Percentiles rank a stretch among this genome's conserved stretches.
phyloP scores from a whole-genome alignment of 2,113 vertebrate genomes.

The Balaenoptera acutorostrata region DNA sequence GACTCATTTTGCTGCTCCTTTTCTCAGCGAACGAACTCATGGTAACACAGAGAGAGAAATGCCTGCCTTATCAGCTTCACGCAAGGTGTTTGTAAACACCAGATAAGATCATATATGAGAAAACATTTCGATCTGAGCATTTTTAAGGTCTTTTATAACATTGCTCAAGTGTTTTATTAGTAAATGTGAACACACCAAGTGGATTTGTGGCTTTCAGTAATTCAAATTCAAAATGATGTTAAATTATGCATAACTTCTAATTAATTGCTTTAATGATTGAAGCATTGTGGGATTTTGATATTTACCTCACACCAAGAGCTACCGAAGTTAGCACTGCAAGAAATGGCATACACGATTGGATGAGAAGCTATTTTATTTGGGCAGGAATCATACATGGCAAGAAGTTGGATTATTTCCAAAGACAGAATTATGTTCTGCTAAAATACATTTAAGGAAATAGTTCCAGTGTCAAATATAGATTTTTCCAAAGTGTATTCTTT shows the following conservation, averaged over 20 bases:
- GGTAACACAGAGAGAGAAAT: background rate
- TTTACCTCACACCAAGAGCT: background rate
- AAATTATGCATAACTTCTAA: background rate
- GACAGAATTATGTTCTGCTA: conserved; percentile 32
- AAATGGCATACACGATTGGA: background rate
- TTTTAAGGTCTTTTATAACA: background rate
- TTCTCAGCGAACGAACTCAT: background rate
- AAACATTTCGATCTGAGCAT: background rate
- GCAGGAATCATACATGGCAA: background rate
- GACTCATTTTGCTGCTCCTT: conserved; percentile 21
- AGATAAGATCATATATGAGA: background rate
- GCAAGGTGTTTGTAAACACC: background rate
- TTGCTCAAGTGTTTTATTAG: background rate
- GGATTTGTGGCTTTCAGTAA: background rate
- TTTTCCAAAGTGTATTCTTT: background rate
- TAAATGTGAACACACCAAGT: background rate
- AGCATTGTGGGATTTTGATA: background rate
- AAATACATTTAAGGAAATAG: conserved; percentile 2
- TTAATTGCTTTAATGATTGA: background rate
- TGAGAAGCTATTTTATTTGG: conserved; percentile 19
- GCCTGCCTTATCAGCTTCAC: background rate
- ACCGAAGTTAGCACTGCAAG: background rate
- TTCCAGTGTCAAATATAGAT: background rate
- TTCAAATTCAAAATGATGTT: background rate
- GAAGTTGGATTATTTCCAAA: conserved; percentile 38